phyloP scores from a whole-genome alignment of 2,113 vertebrate species.

The Elephantulus edwardii region DNA sequence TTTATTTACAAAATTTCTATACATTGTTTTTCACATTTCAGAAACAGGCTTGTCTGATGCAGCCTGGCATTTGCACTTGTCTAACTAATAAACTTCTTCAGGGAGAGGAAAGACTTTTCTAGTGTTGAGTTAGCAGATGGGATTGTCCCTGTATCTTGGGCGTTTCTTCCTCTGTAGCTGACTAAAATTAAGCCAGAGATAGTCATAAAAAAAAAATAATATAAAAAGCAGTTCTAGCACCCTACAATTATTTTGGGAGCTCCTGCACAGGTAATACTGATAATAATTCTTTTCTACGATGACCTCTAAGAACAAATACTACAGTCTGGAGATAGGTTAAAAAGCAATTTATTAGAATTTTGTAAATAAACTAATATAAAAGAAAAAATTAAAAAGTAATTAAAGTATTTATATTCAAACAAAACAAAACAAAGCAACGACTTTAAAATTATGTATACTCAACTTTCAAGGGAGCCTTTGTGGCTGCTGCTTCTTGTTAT shows the following conservation, averaged over 20 bases:
- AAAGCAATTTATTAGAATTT: no score
- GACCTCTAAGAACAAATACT: neutral
- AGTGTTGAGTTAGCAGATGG: neutral
- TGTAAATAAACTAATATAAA: no score
- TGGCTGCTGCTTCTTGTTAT: no score
- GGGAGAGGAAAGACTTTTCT: neutral
- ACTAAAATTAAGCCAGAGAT: neutral
- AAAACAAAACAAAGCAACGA: neutral
- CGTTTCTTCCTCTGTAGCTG: conserved; percentile 3
- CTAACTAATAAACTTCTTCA: neutral
- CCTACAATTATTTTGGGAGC: neutral
- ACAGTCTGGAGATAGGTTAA: neutral
- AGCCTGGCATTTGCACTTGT: neutral
- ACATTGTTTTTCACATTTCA: neutral
- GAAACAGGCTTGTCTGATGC: rapidly evolving
- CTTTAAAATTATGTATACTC: neutral
- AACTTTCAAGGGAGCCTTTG: no score
- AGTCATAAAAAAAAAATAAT: neutral
- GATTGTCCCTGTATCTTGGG: neutral
- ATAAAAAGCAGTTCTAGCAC: neutral
- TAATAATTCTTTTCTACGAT: neutral
- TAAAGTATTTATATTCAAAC: neutral
- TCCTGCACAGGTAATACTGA: neutral
- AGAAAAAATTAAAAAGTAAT: no score
- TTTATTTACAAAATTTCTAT: neutral